A percentile compares a stretch with the other conserved stretches of the same genome.
Conservation (phyloP, 1,140 invertebrate genomes). For the Contarinia nasturtii region DNA sequence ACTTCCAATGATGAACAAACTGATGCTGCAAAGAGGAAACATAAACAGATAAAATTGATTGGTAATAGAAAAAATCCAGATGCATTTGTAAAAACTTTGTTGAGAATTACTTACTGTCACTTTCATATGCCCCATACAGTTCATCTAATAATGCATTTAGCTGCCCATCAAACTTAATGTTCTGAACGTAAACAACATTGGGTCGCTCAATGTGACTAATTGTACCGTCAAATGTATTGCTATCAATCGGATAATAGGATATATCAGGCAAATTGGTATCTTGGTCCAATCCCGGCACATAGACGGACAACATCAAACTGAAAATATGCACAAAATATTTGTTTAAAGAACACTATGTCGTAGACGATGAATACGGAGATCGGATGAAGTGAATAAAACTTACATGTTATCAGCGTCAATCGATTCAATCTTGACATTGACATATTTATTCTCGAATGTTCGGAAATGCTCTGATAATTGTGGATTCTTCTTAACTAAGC, state of each 20-base stretch:
- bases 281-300: neutral
- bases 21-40: neutral
- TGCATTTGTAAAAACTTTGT: too few species aligned
- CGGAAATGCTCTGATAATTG: constrained; percentile 16
- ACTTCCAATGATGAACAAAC: constrained; percentile 14
- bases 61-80: constrained; percentile 13
- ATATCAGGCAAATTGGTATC: neutral
- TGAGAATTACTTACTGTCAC: constrained; percentile 20
- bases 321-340: neutral
- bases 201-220: constrained; percentile 10
- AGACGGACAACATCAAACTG: neutral
- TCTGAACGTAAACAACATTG: constrained; percentile 39
- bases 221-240: neutral
- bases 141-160: constrained; percentile 26
- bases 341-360: too few species aligned
- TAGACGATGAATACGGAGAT: too few species aligned
- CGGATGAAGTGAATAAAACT: neutral
- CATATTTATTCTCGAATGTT: constrained; percentile 18
- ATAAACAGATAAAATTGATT: neutral
- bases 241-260: neutral
- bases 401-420: neutral
- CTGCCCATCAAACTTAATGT: constrained; percentile 20
- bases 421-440: constrained; percentile 5
- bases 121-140: constrained; percentile 36
- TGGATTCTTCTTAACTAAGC: constrained; percentile 19